Conservation (phyloP, 2,113 vertebrate species). For the Amazona vittata region DNA sequence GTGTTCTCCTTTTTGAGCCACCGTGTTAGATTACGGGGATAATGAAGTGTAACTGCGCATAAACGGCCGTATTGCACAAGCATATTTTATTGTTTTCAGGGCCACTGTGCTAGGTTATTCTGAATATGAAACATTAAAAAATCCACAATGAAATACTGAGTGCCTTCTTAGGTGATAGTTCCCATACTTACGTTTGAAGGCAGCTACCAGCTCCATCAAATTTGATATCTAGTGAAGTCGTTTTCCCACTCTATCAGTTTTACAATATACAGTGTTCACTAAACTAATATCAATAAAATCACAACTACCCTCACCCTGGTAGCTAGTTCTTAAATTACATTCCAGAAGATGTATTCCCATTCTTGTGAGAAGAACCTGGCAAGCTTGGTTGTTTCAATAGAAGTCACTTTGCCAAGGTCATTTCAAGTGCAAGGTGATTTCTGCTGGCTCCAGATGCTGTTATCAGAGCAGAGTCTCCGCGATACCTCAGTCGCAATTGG, state of each 20-base stretch:
- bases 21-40: slow-evolving; percentile 67
- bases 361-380: background rate
- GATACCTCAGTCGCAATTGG: background rate
- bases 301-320: slow-evolving; percentile 24
- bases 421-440: background rate
- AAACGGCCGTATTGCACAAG: slow-evolving; percentile 49
- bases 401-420: slow-evolving; percentile 16
- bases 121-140: slow-evolving; percentile 63
- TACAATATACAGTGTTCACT: slow-evolving; percentile 50
- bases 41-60: slow-evolving; percentile 72
- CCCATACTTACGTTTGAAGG: background rate
- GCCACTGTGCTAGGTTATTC: slow-evolving; percentile 41
- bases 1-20: slow-evolving; percentile 27
- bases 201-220: slow-evolving; percentile 11
- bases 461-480: background rate
- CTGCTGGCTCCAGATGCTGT: background rate
- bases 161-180: slow-evolving; percentile 9
- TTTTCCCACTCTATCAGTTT: slow-evolving; percentile 60
- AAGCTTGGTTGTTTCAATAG: background rate
- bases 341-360: slow-evolving; percentile 37
- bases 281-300: slow-evolving; percentile 62
- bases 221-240: slow-evolving; percentile 50
- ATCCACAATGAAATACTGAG: slow-evolving; percentile 42
- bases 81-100: slow-evolving; percentile 62
- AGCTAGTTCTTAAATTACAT: slow-evolving; percentile 36